Evolutionary conservation across 2,888 invertebrate species (phyloP).

Genomic region (Ariolimax columbianus): DNA sequence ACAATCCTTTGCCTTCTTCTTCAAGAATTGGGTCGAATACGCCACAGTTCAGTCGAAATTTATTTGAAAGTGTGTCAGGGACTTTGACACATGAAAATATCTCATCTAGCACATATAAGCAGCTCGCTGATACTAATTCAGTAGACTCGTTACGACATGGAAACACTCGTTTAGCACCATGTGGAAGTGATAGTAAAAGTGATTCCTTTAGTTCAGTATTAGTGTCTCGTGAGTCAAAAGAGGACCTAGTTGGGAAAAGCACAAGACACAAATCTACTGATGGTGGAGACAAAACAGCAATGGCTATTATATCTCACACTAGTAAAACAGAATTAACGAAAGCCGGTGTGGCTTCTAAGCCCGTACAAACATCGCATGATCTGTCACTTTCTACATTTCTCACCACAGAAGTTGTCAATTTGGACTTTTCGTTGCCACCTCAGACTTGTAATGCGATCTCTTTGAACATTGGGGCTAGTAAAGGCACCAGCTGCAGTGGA

Average conservation of each 20-base stretch:
- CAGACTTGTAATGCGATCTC: not conserved
- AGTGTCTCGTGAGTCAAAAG: conserved; percentile 18
- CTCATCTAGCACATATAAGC: not conserved
- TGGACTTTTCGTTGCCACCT: conserved; percentile 26
- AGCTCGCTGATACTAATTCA: not conserved
- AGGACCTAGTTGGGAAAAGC: not conserved
- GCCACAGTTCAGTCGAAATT: conserved; percentile 26
- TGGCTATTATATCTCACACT: not conserved
- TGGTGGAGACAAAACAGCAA: not conserved
- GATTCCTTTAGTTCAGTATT: conserved; percentile 28
- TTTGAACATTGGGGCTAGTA: not conserved
- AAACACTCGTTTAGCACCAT: not conserved
- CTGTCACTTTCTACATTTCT: not conserved
- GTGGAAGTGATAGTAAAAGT: not conserved
- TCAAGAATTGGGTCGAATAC: not conserved
- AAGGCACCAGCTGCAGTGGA: not conserved
- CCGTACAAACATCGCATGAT: not conserved
- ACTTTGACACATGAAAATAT: conserved; percentile 16
- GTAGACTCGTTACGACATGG: not conserved
- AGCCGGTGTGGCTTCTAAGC: no score
- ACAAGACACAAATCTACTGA: not conserved
- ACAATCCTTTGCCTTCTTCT: not conserved
- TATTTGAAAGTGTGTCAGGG: conserved; percentile 44
- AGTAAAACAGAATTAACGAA: not conserved
- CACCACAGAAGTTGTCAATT: conserved; percentile 39